Conservation (phyloP, 2,113 vertebrate species). For the Fregata magnificens region DNA sequence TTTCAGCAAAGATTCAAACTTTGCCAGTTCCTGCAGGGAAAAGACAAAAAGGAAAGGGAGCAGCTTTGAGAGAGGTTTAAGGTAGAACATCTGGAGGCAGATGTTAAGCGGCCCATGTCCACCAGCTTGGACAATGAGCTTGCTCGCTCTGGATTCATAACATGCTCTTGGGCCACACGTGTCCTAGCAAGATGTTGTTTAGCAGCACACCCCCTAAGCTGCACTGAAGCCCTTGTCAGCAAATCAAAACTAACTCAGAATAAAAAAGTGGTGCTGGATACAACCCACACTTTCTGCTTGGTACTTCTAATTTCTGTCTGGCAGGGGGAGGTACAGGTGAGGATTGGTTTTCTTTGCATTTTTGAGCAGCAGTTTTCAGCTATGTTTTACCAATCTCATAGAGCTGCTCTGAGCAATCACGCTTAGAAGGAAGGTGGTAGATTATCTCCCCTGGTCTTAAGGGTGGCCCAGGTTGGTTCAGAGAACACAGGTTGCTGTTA, state of each 20-base stretch:
- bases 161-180: neutral
- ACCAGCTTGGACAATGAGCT: neutral
- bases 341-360: neutral
- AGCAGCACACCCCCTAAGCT: neutral
- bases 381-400: neutral
- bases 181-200: neutral
- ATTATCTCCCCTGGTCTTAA: neutral
- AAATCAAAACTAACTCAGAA: neutral
- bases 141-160: neutral
- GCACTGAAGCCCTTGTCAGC: neutral
- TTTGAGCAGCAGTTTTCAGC: neutral
- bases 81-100: neutral
- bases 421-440: neutral
- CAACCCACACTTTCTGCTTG: neutral
- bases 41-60: neutral
- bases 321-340: neutral
- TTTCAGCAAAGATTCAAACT: neutral
- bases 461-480: neutral
- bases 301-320: neutral
- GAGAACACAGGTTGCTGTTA: neutral
- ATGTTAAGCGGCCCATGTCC: neutral
- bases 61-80: neutral
- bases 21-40: neutral
- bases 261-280: neutral
- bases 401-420: neutral